Evolutionary conservation across 1,140 invertebrate genomes (phyloP), one percentile per base, ranked within the genome.

Genomic region (Dreissena polymorpha): DNA sequence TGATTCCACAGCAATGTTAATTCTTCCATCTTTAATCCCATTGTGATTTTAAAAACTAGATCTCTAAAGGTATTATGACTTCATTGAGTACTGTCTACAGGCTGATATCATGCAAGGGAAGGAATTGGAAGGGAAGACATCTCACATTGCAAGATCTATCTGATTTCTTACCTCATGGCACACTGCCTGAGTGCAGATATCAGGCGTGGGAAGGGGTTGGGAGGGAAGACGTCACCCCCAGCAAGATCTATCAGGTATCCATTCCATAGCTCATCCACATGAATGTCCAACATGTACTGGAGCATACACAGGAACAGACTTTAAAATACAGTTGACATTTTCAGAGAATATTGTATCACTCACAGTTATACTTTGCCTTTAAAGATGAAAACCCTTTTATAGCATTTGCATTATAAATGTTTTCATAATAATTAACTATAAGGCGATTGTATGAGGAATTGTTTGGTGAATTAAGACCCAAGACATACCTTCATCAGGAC

Each of bases 261-360:
- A 51, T 87, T 84, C 90, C 90, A 92, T n/a, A 88, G 77, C 27
- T 90, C 87, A 87, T 92, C 91, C 72, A 92, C 69, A 67, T 91
- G 90, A 12, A 86, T 90, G 71, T 92, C 91, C 49, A 89, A 67
- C 80, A 91, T 79, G 63, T 92, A 92, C 91, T 92, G 81, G 12
- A 8, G 39, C 2, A 39, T 39, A 39, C 8, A 39, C 3, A 39
- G 39, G 39, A 39, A 39, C 2, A 39, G 39, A 39, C 39, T 39
- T 2, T 2, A 39, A 39, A 39, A 39, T 39, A 39, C 8, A 8
- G 39, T 8, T 5, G 39, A 39, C 39, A 39, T 39, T 39, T 5
- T 39, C 2, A 39, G 39, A 39, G 2, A 39, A 39, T 39, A 39
- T 39, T 39, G 39, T 39, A 39, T 39, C 39, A 5, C 39, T 5